phyloP scores from a whole-genome alignment of 2,113 vertebrate species.

The Glareola pratincola region DNA sequence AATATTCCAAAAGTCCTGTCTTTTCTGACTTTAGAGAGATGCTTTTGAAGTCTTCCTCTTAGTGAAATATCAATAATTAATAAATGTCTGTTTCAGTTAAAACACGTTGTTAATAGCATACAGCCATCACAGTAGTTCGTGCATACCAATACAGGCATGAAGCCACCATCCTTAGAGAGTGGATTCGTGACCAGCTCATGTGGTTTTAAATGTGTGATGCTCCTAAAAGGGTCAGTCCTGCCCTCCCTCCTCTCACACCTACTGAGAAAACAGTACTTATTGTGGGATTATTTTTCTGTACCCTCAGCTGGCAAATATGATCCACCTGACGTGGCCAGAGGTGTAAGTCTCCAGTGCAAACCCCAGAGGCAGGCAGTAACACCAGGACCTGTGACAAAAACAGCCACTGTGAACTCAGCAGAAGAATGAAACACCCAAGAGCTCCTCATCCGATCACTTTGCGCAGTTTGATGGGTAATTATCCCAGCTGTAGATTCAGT shows the following conservation, averaged over 20 bases:
- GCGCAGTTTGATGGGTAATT: accelerated
- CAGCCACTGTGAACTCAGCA: neutral
- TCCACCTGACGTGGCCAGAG: neutral
- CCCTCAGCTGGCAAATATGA: neutral
- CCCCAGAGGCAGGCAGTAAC: neutral
- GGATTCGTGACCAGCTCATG: neutral
- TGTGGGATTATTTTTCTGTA: neutral
- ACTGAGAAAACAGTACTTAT: neutral
- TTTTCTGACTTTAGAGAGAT: neutral
- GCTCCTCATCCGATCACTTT: accelerated
- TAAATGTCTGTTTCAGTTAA: neutral
- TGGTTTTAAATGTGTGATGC: neutral
- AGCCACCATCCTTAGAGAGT: neutral
- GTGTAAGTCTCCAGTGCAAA: neutral
- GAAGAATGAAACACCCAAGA: neutral
- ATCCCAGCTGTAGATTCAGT: neutral
- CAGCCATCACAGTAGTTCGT: neutral
- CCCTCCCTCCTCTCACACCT: neutral
- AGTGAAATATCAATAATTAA: neutral
- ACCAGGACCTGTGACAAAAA: neutral
- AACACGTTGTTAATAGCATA: neutral
- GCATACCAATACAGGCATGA: neutral
- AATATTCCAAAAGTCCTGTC: neutral
- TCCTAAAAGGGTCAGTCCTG: neutral
- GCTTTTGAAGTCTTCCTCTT: neutral